phyloP scores from a whole-genome alignment of 37 sponge, comb jelly and placozoan genomes.

The Oopsacas minuta region DNA sequence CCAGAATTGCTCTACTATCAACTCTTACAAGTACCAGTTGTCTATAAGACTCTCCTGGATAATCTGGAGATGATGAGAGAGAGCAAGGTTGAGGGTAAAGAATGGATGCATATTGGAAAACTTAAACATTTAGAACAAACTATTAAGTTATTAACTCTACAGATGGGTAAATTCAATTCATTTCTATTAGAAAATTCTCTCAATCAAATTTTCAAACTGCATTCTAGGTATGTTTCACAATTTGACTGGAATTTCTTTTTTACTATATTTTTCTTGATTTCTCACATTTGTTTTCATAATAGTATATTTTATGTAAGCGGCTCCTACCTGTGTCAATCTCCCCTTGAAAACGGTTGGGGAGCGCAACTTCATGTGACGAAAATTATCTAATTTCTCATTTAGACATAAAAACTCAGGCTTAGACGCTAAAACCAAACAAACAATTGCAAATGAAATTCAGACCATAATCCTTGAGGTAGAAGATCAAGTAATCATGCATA shows the following conservation, averaged over 20 bases:
- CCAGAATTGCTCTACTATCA: conserved; percentile 9
- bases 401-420: background rate
- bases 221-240: background rate
- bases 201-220: conserved; percentile 4
- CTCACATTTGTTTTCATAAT: too few species aligned
- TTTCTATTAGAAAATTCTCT: background rate
- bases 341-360: too few species aligned
- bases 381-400: too few species aligned
- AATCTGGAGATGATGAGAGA: background rate
- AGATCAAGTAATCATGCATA: background rate
- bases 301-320: too few species aligned
- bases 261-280: too few species aligned
- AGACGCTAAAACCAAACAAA: background rate
- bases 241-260: too few species aligned
- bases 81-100: background rate
- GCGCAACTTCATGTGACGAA: too few species aligned
- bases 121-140: background rate
- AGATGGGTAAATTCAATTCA: background rate
- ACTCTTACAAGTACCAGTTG: background rate
- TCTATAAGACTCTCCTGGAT: background rate
- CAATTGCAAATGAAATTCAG: background rate
- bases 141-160: background rate
- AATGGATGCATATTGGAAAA: conserved; percentile 17
- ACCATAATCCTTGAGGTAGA: background rate
- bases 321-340: too few species aligned